Base-by-base conservation (phyloP, 2,888 invertebrate species). In the Mechanitis mazaeus region DNA sequence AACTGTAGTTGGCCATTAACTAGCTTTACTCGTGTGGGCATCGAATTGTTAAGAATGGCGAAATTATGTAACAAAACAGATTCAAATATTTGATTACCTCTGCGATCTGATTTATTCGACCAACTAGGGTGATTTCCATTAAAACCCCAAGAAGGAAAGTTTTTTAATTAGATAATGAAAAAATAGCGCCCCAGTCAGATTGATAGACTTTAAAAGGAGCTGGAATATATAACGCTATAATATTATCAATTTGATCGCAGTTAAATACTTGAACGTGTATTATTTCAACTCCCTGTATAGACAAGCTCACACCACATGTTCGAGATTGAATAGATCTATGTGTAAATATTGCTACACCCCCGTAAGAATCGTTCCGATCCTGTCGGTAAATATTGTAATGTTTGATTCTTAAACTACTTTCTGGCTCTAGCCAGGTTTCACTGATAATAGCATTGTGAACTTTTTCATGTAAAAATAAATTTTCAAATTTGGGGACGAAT, bases 361-460 rank as follows among this genome's bases (percentile, higher is more conserved):
- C 74, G 61, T 71, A 73, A 1, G 56, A 56, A 35, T 73, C 72
- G 1, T 5, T 4, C 28, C 73, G 56, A 55, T 72, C 72, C 3
- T 9, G 33, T 9, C 74, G 53, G 59, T 60, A 70, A 5, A 67
- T 59, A 54, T 69, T 71, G 54, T 74, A 74, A 5, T 38, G 54
- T 31, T 35, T 67, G 28, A 72, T 45, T 6, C 59, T 67, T 11
- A 72, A 45, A 3, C 12, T 1, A 31, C 46, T 62, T 0, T 70
- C 64, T 1, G 64, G 54, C 1, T 68, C 65, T 3, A 73, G 54
- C 72, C 73, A 73, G 0, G 72, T 73, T 59, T 75, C 72, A 47
- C 68, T 65, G 3, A 73, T 1, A 1, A 62, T 55, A 0, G 71
- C 71, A 33, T 73, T 68, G 50, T 72, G 70, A 2, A 71, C 61